Base-by-base conservation (phyloP, 2,888 invertebrate species). In the Noctuana brunneofusca region DNA sequence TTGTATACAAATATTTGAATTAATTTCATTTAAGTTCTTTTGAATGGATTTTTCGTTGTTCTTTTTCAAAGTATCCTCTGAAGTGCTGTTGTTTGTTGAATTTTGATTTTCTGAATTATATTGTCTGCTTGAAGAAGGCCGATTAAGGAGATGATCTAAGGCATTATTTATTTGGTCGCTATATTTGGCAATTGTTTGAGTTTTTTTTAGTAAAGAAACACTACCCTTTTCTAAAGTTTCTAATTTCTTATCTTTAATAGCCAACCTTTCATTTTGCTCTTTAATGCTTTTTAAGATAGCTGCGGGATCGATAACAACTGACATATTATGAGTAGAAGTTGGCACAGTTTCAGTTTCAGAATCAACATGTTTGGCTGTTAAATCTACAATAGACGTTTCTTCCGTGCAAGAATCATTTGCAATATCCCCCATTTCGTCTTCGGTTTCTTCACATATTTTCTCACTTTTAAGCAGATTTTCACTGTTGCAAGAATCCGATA, bases 371-470 rank as follows among this genome's bases (percentile, higher is more conserved):
- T 55, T 55, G n/a, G 5, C 63, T 58, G 63, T 70, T 22, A 16
- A 22, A 12, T 35, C 65, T 55, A 70, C 66, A 22, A 64, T 55
- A 16, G 69, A 68, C 35, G 66, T 60, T 52, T 83, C 81, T 66
- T 84, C 83, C 52, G 70, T 56, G 65, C 71, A 73, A 1, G 78
- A 76, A 66, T 88, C 87, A 59, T 80, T 79, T 54, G 74, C 70
- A 55, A 88, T 84, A 57, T 89, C 87, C 65, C 81, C 78, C 53
- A 81, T 69, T 74, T 88, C 88, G 68, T 91, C 88, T 75, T 88
- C 89, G 18, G 86, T 88, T 76, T 87, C 86, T 50, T 80, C 83
- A 67, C 74, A 81, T 48, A 75, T 66, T 65, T 79, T 83, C 64
- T 79, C 81, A 68, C 72, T 76, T 69, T 77, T 84, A 16, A 66